These are phyloP conservation scores for Stichodactyla helianthus DNA, from an alignment of 64 coral and sea anemone species.

Conservation along the genomic window DNA sequence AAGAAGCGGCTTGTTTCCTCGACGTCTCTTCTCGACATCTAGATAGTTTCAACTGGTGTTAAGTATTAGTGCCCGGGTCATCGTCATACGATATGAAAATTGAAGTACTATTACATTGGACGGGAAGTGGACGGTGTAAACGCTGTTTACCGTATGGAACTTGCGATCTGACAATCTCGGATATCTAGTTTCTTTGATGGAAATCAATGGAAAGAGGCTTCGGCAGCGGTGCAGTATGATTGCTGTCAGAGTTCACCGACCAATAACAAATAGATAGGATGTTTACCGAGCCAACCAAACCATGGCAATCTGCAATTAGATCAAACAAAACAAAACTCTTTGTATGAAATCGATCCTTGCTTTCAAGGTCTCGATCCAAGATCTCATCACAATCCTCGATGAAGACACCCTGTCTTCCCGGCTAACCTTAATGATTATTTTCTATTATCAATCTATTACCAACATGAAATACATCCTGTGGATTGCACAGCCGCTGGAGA, in stretches of 20 bases:
- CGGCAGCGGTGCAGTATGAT: neutral
- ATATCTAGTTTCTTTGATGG: neutral
- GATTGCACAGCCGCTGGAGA: neutral
- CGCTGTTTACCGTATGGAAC: neutral
- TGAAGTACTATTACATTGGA: neutral
- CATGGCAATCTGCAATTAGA: neutral
- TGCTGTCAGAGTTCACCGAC: neutral
- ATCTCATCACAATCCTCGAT: neutral
- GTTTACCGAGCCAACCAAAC: neutral
- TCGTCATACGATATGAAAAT: constrained; percentile 14
- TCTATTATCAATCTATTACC: neutral
- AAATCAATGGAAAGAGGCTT: neutral
- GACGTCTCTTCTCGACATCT: neutral
- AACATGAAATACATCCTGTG: neutral
- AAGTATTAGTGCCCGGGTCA: neutral
- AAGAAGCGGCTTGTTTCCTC: neutral
- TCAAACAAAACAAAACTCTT: neutral
- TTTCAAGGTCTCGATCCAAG: neutral
- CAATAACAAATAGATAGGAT: neutral
- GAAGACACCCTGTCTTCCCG: neutral
- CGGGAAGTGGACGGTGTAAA: neutral
- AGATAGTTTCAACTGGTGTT: neutral
- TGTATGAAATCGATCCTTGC: neutral
- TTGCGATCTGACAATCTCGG: neutral
- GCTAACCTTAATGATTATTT: neutral